phyloP scores from a whole-genome alignment of 2,113 vertebrate genomes.

The Pteronura brasiliensis region DNA sequence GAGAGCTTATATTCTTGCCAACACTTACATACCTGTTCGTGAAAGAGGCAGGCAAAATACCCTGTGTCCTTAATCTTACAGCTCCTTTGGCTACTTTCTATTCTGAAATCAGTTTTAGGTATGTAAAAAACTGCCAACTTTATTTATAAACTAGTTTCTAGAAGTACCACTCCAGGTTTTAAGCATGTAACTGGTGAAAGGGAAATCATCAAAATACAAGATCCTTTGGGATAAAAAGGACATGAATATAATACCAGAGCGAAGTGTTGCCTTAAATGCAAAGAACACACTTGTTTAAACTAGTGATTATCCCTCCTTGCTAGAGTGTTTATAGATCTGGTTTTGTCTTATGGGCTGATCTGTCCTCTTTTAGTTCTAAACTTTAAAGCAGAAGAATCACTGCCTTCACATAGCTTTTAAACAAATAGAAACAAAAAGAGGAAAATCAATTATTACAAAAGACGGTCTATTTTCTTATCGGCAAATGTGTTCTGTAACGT shows the following conservation, averaged over 20 bases:
- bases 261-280: background rate
- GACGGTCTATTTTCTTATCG: background rate
- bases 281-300: background rate
- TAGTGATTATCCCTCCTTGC: background rate
- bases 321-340: background rate
- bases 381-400: background rate
- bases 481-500: constrained; percentile 41
- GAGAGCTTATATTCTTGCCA: background rate
- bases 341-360: background rate
- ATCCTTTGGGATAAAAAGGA: too few relatives aligned
- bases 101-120: background rate
- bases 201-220: background rate
- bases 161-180: background rate
- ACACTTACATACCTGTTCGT: background rate
- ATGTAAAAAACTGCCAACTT: background rate
- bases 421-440: background rate
- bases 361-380: background rate
- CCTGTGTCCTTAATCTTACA: background rate
- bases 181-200: background rate
- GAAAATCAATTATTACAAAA: background rate
- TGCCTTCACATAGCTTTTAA: background rate
- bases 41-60: background rate
- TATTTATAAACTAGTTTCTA: background rate
- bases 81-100: background rate
- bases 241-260: background rate